Evolutionary conservation across 2,888 invertebrate species (phyloP).

Genomic region (Endotricha flammealis): DNA sequence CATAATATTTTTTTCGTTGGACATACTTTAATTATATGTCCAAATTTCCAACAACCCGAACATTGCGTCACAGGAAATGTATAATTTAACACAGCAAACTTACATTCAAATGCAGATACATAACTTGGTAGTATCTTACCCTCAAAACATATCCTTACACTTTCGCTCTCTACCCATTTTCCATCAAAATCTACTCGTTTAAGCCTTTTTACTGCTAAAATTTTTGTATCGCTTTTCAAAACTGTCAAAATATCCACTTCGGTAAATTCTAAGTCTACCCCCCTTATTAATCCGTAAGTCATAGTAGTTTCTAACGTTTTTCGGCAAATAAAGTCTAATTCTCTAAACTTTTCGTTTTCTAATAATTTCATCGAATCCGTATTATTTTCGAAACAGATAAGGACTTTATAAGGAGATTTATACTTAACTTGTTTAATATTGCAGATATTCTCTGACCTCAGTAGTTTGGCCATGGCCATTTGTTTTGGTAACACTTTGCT

Average conservation of each 20-base stretch:
- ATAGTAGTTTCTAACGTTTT: slow-evolving; percentile 2
- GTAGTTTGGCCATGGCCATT: slow-evolving; percentile 13
- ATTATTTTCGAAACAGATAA: not conserved
- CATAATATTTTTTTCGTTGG: slow-evolving; percentile 9
- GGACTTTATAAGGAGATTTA: slow-evolving; percentile 2
- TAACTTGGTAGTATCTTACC: slow-evolving; percentile 9
- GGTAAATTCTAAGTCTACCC: slow-evolving; percentile 1
- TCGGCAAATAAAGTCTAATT: not conserved
- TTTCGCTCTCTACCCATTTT: slow-evolving; percentile 15
- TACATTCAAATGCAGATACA: slow-evolving; percentile 11
- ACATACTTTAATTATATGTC: slow-evolving; percentile 6
- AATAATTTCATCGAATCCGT: not conserved
- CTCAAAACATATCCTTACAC: slow-evolving; percentile 12
- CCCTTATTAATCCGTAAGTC: slow-evolving; percentile 1
- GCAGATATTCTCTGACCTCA: slow-evolving; percentile 1
- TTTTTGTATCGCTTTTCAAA: slow-evolving; percentile 1
- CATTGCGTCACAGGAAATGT: slow-evolving; percentile 17
- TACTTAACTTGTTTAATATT: slow-evolving; percentile 3
- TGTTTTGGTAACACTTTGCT: slow-evolving; percentile 8
- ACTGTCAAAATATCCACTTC: slow-evolving; percentile 1
- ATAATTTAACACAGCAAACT: slow-evolving; percentile 18
- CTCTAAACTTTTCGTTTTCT: slow-evolving; percentile 1
- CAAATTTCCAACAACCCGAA: slow-evolving; percentile 10
- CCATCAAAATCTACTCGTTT: slow-evolving; percentile 10
- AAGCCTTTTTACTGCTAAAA: slow-evolving; percentile 13